Base-by-base conservation (phyloP, 2,888 invertebrate genomes). In the Phyto melanocephala region DNA sequence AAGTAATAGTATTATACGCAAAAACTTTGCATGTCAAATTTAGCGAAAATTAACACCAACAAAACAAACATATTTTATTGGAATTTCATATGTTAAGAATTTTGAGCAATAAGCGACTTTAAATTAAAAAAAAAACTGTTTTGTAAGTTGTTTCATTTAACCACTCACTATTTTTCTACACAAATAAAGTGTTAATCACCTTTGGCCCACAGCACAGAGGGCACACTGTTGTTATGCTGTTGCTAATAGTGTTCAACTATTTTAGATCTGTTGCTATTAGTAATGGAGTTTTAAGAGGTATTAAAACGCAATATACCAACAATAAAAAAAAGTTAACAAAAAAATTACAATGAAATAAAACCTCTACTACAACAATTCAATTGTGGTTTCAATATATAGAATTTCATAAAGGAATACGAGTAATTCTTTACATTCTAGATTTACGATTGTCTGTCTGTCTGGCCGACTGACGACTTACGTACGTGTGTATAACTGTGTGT, bases 221-320 rank as follows among this genome's bases (percentile, higher is more conserved):
- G 15, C 13, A 28, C 20, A 28, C 24, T 33, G 37, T 58, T 50
- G 3, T 22, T 47, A 33, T 0, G 4, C 8, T 35, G 28, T 22
- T 52, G 15, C 40, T 68, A 58, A 65, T 40, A 67, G 42, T 22
- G 50, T 50, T 33, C 1, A 42, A 52, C 52, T 45, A 60, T 68
- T 62, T 62, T 35, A 54, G 50, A 72, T 50, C 35, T 78, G 56
- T 68, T 56, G 60, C 62, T 67, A 28, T 74, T 80, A 68, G 63
- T 42, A 60, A 56, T 67, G n/a, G 50, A 70, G 56, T 80, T 75
- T 67, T 58, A 80, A 71, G 35, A 35, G 56, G 45, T 35, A 76
- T 60, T 33, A 45, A 37, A 67, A 37, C 37, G n/a, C 15, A 35
- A 56, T 17, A n/a, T n/a, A 42, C 13, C 28, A 54, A 54, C 54